phyloP scores from a whole-genome alignment of 2,113 vertebrate genomes.

The Alouatta palliata region DNA sequence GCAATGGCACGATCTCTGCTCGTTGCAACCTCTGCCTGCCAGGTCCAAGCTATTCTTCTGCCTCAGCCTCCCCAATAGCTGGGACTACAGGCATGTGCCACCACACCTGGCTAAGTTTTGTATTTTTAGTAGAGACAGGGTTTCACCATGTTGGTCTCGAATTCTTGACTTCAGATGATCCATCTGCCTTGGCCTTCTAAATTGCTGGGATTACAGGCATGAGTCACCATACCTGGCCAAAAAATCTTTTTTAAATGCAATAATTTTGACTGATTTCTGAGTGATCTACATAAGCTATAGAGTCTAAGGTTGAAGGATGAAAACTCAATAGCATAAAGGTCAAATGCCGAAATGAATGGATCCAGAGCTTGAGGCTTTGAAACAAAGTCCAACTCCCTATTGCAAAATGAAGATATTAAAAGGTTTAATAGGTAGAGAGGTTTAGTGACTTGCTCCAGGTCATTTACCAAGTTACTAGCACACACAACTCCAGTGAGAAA shows the following conservation, averaged over 20 bases:
- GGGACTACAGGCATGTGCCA: neutral
- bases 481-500: neutral
- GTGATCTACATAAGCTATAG: neutral
- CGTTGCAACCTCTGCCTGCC: no score
- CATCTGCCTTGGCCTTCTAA: neutral
- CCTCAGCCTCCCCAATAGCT: no score
- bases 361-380: neutral
- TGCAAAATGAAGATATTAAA: neutral
- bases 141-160: neutral
- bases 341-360: neutral
- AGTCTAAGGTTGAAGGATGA: neutral
- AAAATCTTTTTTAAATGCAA: no score
- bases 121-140: neutral
- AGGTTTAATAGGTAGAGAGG: neutral
- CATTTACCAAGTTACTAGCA: neutral
- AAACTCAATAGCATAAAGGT: neutral
- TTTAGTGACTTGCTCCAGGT: neutral
- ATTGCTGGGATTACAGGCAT: neutral
- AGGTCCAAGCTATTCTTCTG: no score
- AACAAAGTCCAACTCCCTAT: neutral
- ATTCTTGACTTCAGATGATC: neutral
- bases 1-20: no score
- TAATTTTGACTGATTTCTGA: no score
- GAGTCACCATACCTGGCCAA: neutral
- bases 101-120: neutral